A percentile compares a stretch with the other conserved stretches of the same genome.
phyloP scores from a whole-genome alignment of 2,797 vertebrate species.

The Phyllotis vaccarum region DNA sequence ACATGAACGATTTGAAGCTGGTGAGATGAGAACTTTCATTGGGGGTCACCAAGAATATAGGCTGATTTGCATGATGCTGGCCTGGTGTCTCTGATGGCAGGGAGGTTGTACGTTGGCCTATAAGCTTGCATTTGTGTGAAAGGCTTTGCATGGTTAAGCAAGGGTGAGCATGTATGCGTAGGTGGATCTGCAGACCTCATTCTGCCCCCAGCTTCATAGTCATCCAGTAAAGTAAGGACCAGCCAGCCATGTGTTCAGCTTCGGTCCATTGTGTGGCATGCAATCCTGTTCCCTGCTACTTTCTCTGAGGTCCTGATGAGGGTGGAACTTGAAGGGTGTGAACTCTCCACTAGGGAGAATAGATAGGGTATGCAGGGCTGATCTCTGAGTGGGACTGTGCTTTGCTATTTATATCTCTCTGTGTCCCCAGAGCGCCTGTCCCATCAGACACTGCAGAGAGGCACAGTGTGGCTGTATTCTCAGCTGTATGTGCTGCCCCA shows the following conservation, averaged over 20 bases:
- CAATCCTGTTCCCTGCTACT: not conserved
- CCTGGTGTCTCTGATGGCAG: not conserved
- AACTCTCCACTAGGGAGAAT: not conserved
- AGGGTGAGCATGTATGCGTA: not conserved
- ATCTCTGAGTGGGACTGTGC: not conserved
- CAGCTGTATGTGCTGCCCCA: not conserved
- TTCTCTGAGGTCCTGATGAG: not conserved
- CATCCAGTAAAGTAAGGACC: not conserved
- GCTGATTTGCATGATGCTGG: not conserved
- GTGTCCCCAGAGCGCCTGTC: not conserved
- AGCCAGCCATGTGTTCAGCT: not conserved
- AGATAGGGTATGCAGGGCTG: not conserved
- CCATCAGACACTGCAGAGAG: not conserved
- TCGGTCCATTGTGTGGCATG: not conserved
- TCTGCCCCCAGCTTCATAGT: not conserved
- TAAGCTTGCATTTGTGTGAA: not conserved
- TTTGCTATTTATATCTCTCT: not conserved
- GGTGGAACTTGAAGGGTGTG: not conserved
- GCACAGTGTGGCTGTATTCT: not conserved
- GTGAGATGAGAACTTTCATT: not conserved
- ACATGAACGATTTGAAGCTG: not conserved
- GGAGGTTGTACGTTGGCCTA: not conserved
- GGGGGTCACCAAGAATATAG: not conserved
- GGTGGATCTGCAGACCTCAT: not conserved
- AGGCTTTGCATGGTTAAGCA: not conserved